Evolutionary conservation across 1,140 invertebrate genomes (phyloP), one percentile per base, ranked within the genome.

Genomic region (Babylonia areolata): DNA sequence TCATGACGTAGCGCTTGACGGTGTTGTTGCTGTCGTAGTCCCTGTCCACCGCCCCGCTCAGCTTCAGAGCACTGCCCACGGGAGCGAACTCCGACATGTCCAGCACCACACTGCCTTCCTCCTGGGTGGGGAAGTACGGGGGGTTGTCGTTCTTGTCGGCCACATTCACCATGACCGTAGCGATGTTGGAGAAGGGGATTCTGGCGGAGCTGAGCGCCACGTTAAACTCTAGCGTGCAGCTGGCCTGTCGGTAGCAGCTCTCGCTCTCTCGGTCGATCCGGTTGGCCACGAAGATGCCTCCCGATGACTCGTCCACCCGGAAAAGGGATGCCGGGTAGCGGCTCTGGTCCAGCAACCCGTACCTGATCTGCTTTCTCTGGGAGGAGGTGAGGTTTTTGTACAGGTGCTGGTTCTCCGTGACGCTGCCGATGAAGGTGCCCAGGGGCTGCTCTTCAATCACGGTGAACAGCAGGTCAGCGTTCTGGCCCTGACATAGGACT

Each of bases 61-160:
- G 97, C 90, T 97, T 97, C 86, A 95, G 95, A 0, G 97, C 96
- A 17, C 98, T 95, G 20, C 97, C 97, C 81, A 96, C 95, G 83
- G 98, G 96, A 90, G 97, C 86, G 15, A 85, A 79, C 81, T 91
- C 90, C n/a, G 88, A 77, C 28, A 91, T 51, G 35, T 88, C 73
- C 42, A 93, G 80, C 46, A 77, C 46, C 31, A 88, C 86, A 15
- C 73, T 54, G 35, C 71, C 42, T 28, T 71, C 81, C 35, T 87
- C 79, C 42, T 86, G 71, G 2, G 88, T 31, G 9, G 81, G 77
- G 85, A 92, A 91, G 51, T 69, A 79, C 0, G 89, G 90, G 11
- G 85, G 31, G 77, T 92, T 90, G 81, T 92, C 91, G 81, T 92
- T 92, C 31, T 89, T 90, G 71, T 92, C 91, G 28, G 80, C 37